Evolutionary conservation across 64 coral and sea anemone genomes (phyloP), one percentile per base, ranked within the genome.

Genomic region (Anthopleura sola): DNA sequence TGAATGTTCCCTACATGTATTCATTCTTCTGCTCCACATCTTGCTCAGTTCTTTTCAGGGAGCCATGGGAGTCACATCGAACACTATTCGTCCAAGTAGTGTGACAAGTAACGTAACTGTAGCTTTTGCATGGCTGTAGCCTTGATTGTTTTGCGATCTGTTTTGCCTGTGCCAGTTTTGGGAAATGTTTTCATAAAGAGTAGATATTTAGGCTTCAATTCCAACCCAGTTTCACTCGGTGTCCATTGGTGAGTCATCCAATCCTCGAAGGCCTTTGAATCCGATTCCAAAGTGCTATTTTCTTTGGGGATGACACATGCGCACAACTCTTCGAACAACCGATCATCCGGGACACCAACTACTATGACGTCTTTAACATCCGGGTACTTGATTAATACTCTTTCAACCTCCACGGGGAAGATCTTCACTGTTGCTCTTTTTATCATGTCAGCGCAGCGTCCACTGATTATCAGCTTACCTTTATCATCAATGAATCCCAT

Each of bases 381-480:
- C 21, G 69, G 68, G 82, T 90, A 47, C 83, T 90, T 34, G 0
- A 34, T 18, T 3, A 90, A 0, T 29, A 60, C 82, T 5, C 23
- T 85, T 76, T 90, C 88, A 21, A 90, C 18, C 14, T 58, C 44
- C 18, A 71, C 88, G 5, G 88, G 88, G 31, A 68, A 86, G 16
- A 60, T 58, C 49, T 57, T 90, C 7, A 49, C 69, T 20, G 66
- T 46, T 3, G 82, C 88, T n/a, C 82, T 48, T 54, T 85, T 60
- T 26, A 90, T 85, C 3, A 62, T 49, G 10, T 85, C 82, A 6
- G 57, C 36, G 37, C 36, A 56, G 20, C 88, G 58, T 44, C 88
- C 88, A 85, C 85, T 55, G 36, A 90, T 79, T 69, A 74, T 86
- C 6, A 90, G 68, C 32, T 33, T 86, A 1, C 88, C 88, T 16